Evolutionary conservation across 2,113 vertebrate genomes (phyloP), one percentile per base, ranked within the genome.

Genomic region (Protobothrops flavoviridis): DNA sequence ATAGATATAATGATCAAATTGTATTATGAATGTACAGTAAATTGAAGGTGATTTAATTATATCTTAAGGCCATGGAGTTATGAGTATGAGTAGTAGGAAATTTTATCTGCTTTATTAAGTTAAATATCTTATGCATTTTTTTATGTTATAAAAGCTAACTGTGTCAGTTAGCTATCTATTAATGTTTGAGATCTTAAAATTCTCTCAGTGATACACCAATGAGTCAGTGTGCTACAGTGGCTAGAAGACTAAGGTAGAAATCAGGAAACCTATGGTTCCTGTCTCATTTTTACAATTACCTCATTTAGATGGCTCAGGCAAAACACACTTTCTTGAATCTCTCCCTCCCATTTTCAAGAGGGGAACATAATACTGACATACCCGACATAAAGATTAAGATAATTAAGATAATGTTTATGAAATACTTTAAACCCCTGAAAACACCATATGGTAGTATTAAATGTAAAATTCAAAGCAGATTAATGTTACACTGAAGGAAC

Each of bases 71-170:
- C 90, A 74, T 93, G 92, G 90, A 93, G 57, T 87, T 94, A 87
- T 94, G 13, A 93, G 5, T 7, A 91, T 88, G 5, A 0, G 43
- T 20, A 90, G 21, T 55, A 43, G 87, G 55, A 90, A 94, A 88
- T 90, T 91, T 33, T 81, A 93, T 0, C 48, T 92, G 0, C 21
- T 52, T 23, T 94, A 89, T 91, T 69, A 94, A 52, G 96, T 52
- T 64, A 61, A 96, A 91, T 91, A 88, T 86, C 26, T 39, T 91
- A n/a, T 95, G 94, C 93, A 95, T 91, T 95, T 97, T 97, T 93
- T 92, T 74, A 29, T 85, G 21, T 29, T 90, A 48, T 69, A 50
- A 89, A 86, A 92, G 12, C 92, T 92, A 81, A 88, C 10, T 87
- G 17, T 33, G 33, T 48, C 21, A 94, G 92, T 85, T 91, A 52